Percentiles rank a stretch among this genome's conserved stretches.
Evolutionary conservation across 2,113 vertebrate species (phyloP).

Genomic region (Ceyx cyanopectus): DNA sequence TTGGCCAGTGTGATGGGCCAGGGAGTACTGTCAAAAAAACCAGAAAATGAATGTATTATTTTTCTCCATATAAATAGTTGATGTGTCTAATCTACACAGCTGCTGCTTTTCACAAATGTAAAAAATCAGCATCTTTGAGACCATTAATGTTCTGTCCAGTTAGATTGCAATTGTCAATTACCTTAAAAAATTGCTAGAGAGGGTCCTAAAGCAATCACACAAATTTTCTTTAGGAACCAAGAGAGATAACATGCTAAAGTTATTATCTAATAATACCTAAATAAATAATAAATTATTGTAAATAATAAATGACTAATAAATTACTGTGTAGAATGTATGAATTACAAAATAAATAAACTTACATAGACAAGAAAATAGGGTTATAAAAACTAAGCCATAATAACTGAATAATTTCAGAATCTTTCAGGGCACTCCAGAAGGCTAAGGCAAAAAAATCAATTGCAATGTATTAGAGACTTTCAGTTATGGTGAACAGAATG

Average conservation of each 20-base stretch:
- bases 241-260: not conserved
- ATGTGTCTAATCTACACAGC: not conserved
- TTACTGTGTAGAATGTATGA: not conserved
- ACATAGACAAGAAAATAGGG: not conserved
- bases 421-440: not conserved
- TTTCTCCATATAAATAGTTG: not conserved
- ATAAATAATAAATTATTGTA: too few relatives aligned
- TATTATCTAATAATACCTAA: not conserved
- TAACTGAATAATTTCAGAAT: not conserved
- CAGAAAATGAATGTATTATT: not conserved
- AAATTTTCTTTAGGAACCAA: not conserved
- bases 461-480: not conserved
- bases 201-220: not conserved
- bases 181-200: not conserved
- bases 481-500: not conserved
- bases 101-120: not conserved
- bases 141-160: not conserved
- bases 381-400: not conserved
- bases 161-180: not conserved
- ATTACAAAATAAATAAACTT: not conserved
- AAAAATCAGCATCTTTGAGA: not conserved
- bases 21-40: not conserved
- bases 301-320: not conserved
- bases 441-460: not conserved
- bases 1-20: not conserved